A percentile compares a stretch with the other conserved stretches of the same genome.
These are phyloP conservation scores for Corydoras sp. DNA, from an alignment of 2,113 vertebrate genomes.

Conservation along the genomic window DNA sequence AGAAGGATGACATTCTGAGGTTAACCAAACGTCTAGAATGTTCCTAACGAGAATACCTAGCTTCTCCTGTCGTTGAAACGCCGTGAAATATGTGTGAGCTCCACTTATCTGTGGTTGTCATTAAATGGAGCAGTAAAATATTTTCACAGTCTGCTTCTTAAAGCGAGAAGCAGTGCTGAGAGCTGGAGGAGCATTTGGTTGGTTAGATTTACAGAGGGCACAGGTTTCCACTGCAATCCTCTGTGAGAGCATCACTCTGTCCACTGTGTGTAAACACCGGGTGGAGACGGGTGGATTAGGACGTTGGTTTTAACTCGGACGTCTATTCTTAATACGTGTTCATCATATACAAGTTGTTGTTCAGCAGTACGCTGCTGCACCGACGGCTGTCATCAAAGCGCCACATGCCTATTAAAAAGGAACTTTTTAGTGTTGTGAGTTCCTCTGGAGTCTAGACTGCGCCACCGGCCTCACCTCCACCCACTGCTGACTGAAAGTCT, in stretches of 20 bases:
- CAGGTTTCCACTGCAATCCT: neutral
- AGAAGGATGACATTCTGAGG: constrained; percentile 35
- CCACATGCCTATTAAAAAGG: neutral
- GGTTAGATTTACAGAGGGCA: neutral
- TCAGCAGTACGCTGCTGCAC: neutral
- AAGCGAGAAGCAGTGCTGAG: neutral
- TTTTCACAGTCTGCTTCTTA: constrained; percentile 48
- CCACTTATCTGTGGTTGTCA: neutral
- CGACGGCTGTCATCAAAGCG: neutral
- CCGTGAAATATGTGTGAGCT: neutral
- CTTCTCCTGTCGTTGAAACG: constrained; percentile 41
- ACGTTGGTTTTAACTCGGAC: neutral
- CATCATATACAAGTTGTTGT: no score
- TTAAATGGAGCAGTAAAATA: constrained; percentile 43
- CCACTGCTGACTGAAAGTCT: no score
- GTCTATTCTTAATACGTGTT: constrained; percentile 1
- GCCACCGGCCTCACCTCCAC: no score
- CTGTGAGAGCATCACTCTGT: no score
- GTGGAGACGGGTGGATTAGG: constrained; percentile 7
- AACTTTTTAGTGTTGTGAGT: neutral
- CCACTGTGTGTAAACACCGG: neutral
- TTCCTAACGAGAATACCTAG: constrained; percentile 55
- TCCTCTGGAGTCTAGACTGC: no score
- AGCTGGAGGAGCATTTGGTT: neutral
- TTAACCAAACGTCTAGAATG: constrained; percentile 49